Evolutionary conservation across 1,140 invertebrate genomes (phyloP).

Genomic region (Bombus superbus): DNA sequence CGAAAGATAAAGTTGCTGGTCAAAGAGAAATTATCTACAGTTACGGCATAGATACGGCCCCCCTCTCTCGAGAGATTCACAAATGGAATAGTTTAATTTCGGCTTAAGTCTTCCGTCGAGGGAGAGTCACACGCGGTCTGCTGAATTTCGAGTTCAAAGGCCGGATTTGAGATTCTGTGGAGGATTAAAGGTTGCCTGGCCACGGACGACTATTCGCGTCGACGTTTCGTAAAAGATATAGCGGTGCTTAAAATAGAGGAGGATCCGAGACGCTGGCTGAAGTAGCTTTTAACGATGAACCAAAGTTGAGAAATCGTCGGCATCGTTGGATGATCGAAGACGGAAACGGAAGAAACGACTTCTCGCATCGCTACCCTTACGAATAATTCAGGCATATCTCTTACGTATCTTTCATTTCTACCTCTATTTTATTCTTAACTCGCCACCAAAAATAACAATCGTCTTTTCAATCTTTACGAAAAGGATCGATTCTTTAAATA

Average conservation of each 20-base stretch:
- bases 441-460: too few species aligned
- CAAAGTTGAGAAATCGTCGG: conserved; percentile 23
- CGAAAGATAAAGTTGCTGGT: neutral
- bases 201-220: conserved; percentile 40
- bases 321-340: conserved; percentile 15
- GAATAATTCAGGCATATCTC: neutral
- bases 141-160: conserved; percentile 49
- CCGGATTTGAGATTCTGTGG: conserved; percentile 32
- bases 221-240: conserved; percentile 52
- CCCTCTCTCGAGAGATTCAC: neutral
- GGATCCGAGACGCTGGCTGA: conserved; percentile 12
- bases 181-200: conserved; percentile 42
- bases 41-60: neutral
- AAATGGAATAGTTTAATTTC: conserved; percentile 41
- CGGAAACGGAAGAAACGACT: neutral
- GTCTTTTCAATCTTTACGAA: too few species aligned
- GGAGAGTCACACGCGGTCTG: neutral
- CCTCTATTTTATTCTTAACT: too few species aligned
- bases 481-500: too few species aligned
- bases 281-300: conserved; percentile 40
- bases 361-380: neutral
- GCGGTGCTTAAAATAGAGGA: conserved; percentile 54
- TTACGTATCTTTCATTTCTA: too few species aligned
- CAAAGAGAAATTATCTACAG: neutral
- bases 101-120: neutral